Conservation (phyloP, 1,140 invertebrate species). For the Himalopsyche phryganea region DNA sequence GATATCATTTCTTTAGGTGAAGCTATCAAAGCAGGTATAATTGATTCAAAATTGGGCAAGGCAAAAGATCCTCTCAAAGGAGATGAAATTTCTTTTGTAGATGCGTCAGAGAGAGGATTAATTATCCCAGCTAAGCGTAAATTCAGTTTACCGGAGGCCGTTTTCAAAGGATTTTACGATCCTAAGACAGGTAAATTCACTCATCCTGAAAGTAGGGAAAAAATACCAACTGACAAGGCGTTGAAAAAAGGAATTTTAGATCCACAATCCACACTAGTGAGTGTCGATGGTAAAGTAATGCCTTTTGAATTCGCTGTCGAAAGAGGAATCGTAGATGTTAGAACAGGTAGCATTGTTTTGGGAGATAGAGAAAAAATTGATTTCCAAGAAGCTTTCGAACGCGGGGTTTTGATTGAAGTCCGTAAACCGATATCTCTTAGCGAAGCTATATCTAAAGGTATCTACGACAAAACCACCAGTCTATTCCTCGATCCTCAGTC, state of each 20-base stretch:
- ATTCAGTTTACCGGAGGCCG: conserved; percentile 79
- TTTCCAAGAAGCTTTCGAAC: conserved; percentile 81
- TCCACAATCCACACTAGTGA: conserved; percentile 73
- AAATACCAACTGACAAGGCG: conserved; percentile 70
- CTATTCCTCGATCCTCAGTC: conserved; percentile 77
- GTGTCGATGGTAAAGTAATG: conserved; percentile 67
- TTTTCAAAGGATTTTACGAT: conserved; percentile 82
- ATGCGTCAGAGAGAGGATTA: conserved; percentile 77
- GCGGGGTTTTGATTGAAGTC: conserved; percentile 77
- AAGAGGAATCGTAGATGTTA: conserved; percentile 72
- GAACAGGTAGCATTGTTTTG: conserved; percentile 65
- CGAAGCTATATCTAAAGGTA: conserved; percentile 78
- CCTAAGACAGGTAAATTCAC: conserved; percentile 69
- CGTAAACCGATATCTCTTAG: conserved; percentile 77
- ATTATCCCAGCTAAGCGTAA: conserved; percentile 76
- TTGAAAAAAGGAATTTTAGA: conserved; percentile 78
- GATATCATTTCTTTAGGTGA: conserved; percentile 76
- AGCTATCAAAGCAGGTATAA: conserved; percentile 75
- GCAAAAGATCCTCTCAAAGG: conserved; percentile 73
- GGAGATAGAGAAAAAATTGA: conserved; percentile 65
- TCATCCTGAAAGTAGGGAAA: conserved; percentile 67
- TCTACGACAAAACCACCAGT: conserved; percentile 72
- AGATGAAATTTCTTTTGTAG: conserved; percentile 69
- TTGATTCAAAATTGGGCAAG: conserved; percentile 76
- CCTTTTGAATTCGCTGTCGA: conserved; percentile 80